Percentiles rank a stretch among this genome's conserved stretches.
These are phyloP conservation scores for Gorsachius magnificus DNA, from an alignment of 2,797 vertebrate species.

Conservation along the genomic window DNA sequence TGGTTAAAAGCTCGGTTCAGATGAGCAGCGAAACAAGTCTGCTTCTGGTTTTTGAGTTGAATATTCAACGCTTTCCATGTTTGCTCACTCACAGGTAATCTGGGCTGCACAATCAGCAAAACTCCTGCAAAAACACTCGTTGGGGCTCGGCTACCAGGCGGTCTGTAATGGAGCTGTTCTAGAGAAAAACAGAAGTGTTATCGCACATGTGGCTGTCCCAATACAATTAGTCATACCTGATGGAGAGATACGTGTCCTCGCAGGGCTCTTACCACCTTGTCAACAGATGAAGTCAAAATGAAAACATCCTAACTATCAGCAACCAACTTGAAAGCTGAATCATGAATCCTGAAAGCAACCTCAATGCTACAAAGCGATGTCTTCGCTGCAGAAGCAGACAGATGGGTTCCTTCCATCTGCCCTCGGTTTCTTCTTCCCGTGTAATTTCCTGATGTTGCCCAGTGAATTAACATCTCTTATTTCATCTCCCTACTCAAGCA, in stretches of 20 bases:
- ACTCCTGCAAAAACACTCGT: conserved; percentile 16
- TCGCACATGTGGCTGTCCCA: not conserved
- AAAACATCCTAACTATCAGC: conserved; percentile 47
- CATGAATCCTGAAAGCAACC: conserved; percentile 14
- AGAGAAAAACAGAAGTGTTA: conserved; percentile 45
- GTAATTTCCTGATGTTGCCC: not conserved
- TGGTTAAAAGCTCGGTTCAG: not conserved
- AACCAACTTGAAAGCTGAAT: conserved; percentile 20
- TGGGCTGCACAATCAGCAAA: conserved; percentile 59
- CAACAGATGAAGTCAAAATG: conserved; percentile 50
- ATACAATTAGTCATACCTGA: conserved; percentile 62
- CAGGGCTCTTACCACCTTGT: conserved; percentile 4
- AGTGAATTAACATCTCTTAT: not conserved
- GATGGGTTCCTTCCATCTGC: not conserved
- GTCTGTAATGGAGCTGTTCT: conserved; percentile 42
- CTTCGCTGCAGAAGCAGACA: not conserved
- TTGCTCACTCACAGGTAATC: conserved; percentile 46
- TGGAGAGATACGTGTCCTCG: conserved; percentile 3
- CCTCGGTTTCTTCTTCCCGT: not conserved
- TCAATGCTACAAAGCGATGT: not conserved
- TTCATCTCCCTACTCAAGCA: not conserved
- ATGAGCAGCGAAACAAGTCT: not conserved
- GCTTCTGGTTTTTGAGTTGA: conserved; percentile 5
- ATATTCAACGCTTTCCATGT: conserved; percentile 34
- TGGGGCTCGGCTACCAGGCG: not conserved